Conservation (phyloP, 1,140 invertebrate species). For the Orchesella cincta region DNA sequence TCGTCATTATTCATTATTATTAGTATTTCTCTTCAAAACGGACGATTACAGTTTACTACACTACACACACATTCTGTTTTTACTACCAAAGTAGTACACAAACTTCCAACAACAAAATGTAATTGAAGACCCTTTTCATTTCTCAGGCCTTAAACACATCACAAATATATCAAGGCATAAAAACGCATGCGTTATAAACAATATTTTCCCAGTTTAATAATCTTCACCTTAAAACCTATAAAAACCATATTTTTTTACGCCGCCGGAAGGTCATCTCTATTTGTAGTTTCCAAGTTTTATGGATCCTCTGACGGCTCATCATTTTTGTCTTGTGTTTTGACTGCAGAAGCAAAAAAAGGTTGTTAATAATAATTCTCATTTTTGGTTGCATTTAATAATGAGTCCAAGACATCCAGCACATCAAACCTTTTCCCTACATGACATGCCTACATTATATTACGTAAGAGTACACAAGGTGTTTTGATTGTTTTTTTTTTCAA, state of each 20-base stretch:
- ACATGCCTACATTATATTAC: no score
- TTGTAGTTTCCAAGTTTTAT: conserved; percentile 4
- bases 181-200: neutral
- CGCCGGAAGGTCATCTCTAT: conserved; percentile 18
- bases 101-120: neutral
- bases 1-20: neutral
- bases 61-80: no score
- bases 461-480: no score
- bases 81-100: neutral
- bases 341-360: neutral
- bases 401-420: neutral
- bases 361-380: conserved; percentile 13
- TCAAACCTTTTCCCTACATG: no score
- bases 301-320: conserved; percentile 5
- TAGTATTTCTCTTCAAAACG: neutral
- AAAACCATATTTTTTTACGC: neutral
- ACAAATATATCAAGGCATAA: neutral
- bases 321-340: neutral
- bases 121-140: neutral
- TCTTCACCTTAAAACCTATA: neutral
- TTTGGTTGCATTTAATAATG: conserved; percentile 4
- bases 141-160: neutral
- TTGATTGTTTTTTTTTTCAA: no score
- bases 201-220: conserved; percentile 21
- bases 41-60: no score